phyloP scores from a whole-genome alignment of 2,113 vertebrate genomes.

The Alosa alosa region DNA sequence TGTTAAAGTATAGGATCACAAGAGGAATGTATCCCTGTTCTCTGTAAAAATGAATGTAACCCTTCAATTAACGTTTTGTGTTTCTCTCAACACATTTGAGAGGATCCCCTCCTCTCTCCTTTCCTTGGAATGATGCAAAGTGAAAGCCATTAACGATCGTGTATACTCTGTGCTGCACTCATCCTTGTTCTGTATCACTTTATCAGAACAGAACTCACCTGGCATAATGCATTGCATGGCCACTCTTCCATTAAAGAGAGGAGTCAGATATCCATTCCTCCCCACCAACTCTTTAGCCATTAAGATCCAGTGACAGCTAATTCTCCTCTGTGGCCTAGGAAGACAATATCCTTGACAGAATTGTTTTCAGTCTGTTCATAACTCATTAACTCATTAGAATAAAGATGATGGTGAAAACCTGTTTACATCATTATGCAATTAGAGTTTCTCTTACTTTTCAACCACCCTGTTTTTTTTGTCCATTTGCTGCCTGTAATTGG shows the following conservation, averaged over 20 bases:
- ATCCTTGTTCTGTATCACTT: slow-evolving; percentile 17
- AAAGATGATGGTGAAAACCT: slow-evolving; percentile 65
- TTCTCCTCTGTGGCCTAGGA: slow-evolving; percentile 60
- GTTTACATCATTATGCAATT: slow-evolving; percentile 72
- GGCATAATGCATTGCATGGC: slow-evolving; percentile 18
- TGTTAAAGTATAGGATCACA: not conserved
- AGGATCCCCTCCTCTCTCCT: not conserved
- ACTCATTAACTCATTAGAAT: slow-evolving; percentile 74
- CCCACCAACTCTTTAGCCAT: slow-evolving; percentile 54
- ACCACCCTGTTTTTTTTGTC: slow-evolving; percentile 30
- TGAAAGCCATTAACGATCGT: slow-evolving; percentile 15
- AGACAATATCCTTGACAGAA: slow-evolving; percentile 66
- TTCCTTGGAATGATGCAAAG: not conserved
- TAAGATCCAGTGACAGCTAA: slow-evolving; percentile 67
- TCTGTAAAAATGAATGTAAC: not conserved
- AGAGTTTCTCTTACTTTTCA: slow-evolving; percentile 40
- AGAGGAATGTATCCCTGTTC: not conserved
- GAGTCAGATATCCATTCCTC: slow-evolving; percentile 61
- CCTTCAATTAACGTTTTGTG: not conserved
- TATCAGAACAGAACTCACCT: not conserved
- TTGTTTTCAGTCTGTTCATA: slow-evolving; percentile 57
- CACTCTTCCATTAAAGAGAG: slow-evolving; percentile 57
- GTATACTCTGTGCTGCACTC: not conserved
- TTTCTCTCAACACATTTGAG: slow-evolving; percentile 3
- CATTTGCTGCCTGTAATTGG: slow-evolving; percentile 65